phyloP scores from a whole-genome alignment of 2,797 vertebrate genomes.

The Echeneis naucrates region DNA sequence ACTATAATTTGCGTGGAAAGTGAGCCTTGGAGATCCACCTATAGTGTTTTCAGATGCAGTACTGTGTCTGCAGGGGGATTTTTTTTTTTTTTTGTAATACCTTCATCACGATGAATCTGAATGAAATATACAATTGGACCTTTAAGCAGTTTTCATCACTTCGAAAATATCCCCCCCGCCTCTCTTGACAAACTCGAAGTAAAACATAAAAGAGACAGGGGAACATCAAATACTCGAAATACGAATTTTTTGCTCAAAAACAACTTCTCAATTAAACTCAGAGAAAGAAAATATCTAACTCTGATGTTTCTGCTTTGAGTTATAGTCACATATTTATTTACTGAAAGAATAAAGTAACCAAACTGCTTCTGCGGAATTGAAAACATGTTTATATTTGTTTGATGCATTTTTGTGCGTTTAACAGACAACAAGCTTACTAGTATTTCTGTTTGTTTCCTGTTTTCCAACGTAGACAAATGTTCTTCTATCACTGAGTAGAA shows the following conservation, averaged over 20 bases:
- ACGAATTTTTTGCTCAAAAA: constrained; percentile 14
- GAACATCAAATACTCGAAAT: constrained; percentile 26
- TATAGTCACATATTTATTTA: constrained; percentile 4
- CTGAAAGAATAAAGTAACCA: not conserved
- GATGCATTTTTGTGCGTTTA: not conserved
- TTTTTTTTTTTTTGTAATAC: constrained; percentile 42
- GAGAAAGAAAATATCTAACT: not conserved
- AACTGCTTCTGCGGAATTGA: not conserved
- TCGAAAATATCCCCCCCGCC: not conserved
- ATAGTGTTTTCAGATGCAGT: not conserved
- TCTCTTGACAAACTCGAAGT: not conserved
- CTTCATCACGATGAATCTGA: constrained; percentile 20
- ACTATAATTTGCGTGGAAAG: not conserved
- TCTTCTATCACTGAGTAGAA: constrained; percentile 10
- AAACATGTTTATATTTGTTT: not conserved
- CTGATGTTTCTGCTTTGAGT: constrained; percentile 3
- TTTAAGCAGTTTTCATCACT: constrained; percentile 39
- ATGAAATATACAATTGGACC: constrained; percentile 30
- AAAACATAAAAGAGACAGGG: constrained; percentile 21
- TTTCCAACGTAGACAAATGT: not conserved
- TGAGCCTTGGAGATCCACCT: not conserved
- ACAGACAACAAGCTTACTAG: not conserved
- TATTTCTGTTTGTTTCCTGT: not conserved
- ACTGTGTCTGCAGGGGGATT: constrained; percentile 2
- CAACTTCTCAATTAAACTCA: not conserved